Evolutionary conservation across 2,888 invertebrate species (phyloP).

Genomic region (Conistra vaccinii): DNA sequence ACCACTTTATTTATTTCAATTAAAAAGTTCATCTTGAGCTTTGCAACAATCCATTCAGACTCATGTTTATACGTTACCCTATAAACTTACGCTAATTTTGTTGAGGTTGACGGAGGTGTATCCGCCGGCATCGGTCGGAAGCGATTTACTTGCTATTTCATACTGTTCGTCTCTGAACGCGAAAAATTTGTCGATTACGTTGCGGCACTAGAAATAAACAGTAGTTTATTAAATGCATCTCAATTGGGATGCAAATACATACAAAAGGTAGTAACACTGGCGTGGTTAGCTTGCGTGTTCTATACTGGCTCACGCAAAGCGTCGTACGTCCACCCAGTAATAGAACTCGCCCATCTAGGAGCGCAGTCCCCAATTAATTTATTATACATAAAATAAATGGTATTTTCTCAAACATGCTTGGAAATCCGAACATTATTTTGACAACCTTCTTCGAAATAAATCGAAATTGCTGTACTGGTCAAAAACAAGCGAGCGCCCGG

Average conservation of each 20-base stretch:
- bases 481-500: too few species aligned
- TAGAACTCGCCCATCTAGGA: too few species aligned
- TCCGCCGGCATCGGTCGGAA: constrained; percentile 92
- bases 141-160: constrained; percentile 89
- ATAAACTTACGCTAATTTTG: constrained; percentile 77
- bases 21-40: not conserved
- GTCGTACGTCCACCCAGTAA: too few species aligned
- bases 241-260: too few species aligned
- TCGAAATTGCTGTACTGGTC: too few species aligned
- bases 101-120: constrained; percentile 96
- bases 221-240: not conserved
- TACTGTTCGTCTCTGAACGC: constrained; percentile 91
- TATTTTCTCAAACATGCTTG: too few species aligned
- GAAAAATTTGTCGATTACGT: constrained; percentile 92
- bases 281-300: too few species aligned
- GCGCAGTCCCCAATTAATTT: too few species aligned
- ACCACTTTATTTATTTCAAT: not conserved
- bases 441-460: too few species aligned
- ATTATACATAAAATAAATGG: too few species aligned
- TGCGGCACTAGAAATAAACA: constrained; percentile 83
- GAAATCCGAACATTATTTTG: too few species aligned
- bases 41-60: not conserved
- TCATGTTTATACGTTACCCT: not conserved
- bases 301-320: too few species aligned
- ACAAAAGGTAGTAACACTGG: not conserved